Percentiles rank a stretch among this genome's conserved stretches.
Evolutionary conservation across 2,113 vertebrate species (phyloP).

Genomic region (Orcinus orca): DNA sequence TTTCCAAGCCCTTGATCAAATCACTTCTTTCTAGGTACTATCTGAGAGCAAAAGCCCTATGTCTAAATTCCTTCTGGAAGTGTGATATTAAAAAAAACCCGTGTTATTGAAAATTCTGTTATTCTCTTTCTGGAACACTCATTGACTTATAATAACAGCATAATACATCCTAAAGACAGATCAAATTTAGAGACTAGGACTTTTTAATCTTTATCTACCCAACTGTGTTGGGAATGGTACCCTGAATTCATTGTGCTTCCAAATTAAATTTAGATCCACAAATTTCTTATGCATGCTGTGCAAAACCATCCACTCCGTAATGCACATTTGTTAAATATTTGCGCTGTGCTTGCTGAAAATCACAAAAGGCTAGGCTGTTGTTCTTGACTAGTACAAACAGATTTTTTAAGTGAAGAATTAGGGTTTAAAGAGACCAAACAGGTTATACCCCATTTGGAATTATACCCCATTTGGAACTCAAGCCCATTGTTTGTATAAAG

Average conservation of each 20-base stretch:
- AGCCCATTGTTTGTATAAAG: not conserved
- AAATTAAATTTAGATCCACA: conserved; percentile 51
- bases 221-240: not conserved
- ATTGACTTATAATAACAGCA: not conserved
- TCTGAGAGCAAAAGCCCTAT: conserved; percentile 10
- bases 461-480: not conserved
- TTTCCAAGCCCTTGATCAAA: not conserved
- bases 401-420: not conserved
- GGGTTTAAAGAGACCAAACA: not conserved
- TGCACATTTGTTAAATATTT: conserved; percentile 18
- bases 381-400: not conserved
- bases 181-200: not conserved
- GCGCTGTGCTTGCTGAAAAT: not conserved
- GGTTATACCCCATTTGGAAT: not conserved
- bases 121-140: not conserved
- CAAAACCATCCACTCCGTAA: not conserved
- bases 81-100: not conserved
- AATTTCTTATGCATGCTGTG: not conserved
- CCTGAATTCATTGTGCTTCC: conserved; percentile 43
- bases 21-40: not conserved
- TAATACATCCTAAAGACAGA: not conserved
- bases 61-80: conserved; percentile 40
- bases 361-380: not conserved
- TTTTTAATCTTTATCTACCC: conserved; percentile 29
- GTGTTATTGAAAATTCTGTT: not conserved